Evolutionary conservation across 2,888 invertebrate genomes (phyloP), one percentile per base, ranked within the genome.

Genomic region (Ennomos fuscantarius): DNA sequence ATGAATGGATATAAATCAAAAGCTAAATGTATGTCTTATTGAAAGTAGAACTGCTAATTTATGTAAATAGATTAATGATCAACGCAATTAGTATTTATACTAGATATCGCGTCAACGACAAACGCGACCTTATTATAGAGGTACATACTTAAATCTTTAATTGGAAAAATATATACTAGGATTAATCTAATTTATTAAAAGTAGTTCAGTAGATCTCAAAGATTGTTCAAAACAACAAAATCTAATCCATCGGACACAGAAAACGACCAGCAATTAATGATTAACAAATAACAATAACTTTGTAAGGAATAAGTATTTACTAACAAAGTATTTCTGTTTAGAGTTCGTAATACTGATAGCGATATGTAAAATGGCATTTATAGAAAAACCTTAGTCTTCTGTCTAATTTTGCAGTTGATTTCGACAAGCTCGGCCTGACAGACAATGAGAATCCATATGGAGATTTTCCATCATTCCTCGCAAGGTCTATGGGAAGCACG

Each of bases 391-490:
- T 36, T 41, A 51, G 2, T 12, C 12, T 9, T 41, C 15, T 41
- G 2, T 37, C 32, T 34, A 12, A 43, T 32, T 49, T 83, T 81
- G 36, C 91, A 97, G 97, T 97, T 82, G 96, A 97, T 77, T 97
- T 97, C 79, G 96, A 96, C 84, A 96, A 96, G 81, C 86, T 97
- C 65, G 97, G 97, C 10, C 82, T 97, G 69, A 97, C 97, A n/a
- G 97, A 97, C 79, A 97, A 97, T 79, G 96, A 97, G 79, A 97
- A 97, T 86, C 97, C 97, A 0, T 95, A 96, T 74, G 97, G 97
- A 11, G 95, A 95, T 42, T 83, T 97, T 54, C 96, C 97, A 0
- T 95, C 96, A 0, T 89, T 96, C 5, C 93, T 97, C 66, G 95
- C 95, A 0, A 89, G 96, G 62, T 96, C 96, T 5, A 95, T 96